Evolutionary conservation across 2,113 vertebrate genomes (phyloP), one percentile per base, ranked within the genome.

Genomic region (Rattus rattus): DNA sequence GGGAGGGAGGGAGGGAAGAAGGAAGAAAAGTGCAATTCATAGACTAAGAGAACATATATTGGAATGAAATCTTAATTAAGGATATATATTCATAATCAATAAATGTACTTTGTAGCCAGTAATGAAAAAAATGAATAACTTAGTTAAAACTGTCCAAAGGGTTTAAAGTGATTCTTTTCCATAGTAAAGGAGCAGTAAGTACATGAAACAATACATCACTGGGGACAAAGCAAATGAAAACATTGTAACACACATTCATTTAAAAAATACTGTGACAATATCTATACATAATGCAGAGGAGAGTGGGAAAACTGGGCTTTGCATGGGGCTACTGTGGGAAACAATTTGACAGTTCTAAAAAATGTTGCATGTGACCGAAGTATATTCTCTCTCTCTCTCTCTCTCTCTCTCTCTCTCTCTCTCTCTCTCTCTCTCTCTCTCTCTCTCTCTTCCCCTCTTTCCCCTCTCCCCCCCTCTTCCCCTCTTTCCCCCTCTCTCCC

Each of bases 111-210:
- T 54, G 61, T 12, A 47, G 0, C 49, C 28, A 67, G 49, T 85
- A 43, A 80, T 79, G 80, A 90, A 76, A 86, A 86, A 10, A 33
- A 73, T 43, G 12, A 96, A 65, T 63, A 59, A 65, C 14, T 63
- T 39, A 75, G 43, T 43, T 95, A 47, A 94, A 93, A 92, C 17
- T 49, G 10, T 56, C 59, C 47, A 85, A 77, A 84, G 33, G 4
- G 14, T 94, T 89, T 92, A 22, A 73, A 89, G n/a, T n/a, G n/a
- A 84, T 19, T 33, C n/a, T 84, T 94, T 56, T 77, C 70, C 70
- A 79, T 10, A 36, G 90, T 72, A 16, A 72, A 49, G 81, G 43
- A 81, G 5, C 28, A 91, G n/a, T 65, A 88, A 93, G 36, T 14
- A 39, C 69, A 85, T 54, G 30, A 85, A 84, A 91, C 30, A n/a